Evolutionary conservation across 1,140 invertebrate genomes (phyloP), one percentile per base, ranked within the genome.

Genomic region (Apocrypta bakeri): DNA sequence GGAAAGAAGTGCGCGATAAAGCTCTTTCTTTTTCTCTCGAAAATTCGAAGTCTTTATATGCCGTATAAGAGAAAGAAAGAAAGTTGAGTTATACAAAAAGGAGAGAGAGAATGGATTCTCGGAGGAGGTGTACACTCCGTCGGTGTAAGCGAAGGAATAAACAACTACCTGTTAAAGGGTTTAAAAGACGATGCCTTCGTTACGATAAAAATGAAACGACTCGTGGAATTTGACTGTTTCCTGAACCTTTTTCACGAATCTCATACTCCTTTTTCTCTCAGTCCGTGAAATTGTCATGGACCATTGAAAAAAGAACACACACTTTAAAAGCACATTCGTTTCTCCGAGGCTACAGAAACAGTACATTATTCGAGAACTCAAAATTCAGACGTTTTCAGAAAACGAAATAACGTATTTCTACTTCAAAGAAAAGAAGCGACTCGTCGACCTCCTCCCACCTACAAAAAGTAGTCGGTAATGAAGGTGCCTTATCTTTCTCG

Each of bases 151-250:
- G 27, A 63, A 24, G 27, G n/a, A 37, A 24, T 12, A 68, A 48
- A 64, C 33, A 68, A 48, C 61, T 25, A 78, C 63, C 37, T 68
- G 76, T 78, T 78, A 78, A 78, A 31, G 64, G 25, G 37, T 14
- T 76, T 24, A 33, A 40, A 29, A 6, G 12, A 14, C 31, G 42
- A 74, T 56, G 17, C 6, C n/a, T 76, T 2, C 29, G 48, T 25
- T 17, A 8, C 42, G 25, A 56, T 74, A 56, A 64, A 64, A n/a
- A 31, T 12, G 74, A 7, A 64, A 33, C n/a, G 29, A 68, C 24
- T 33, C 29, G 4, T 2, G 17, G 11, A 0, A 1, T 33, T 69
- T 29, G 17, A 6, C 29, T 3, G 42, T 17, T 48, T 48, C 17
- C 4, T 56, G 9, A 37, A 37, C 9, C 2, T 37, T 37, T 37